These are phyloP conservation scores for Platichthys stellatus DNA, from an alignment of 2,113 vertebrate species.

Conservation along the genomic window DNA sequence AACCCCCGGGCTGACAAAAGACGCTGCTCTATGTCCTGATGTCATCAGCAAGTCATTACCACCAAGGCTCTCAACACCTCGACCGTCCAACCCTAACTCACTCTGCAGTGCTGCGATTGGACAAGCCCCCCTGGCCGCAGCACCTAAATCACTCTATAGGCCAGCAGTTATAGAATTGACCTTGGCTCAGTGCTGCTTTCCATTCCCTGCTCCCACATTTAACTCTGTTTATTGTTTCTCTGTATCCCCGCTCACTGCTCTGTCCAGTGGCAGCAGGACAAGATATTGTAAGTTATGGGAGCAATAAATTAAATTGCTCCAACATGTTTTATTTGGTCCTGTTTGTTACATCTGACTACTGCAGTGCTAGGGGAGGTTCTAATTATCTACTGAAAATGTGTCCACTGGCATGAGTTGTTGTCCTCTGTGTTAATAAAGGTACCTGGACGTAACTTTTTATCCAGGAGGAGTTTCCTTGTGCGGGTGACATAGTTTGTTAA, in stretches of 20 bases:
- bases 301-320: slow-evolving; percentile 36
- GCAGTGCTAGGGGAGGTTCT: not conserved
- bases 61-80: slow-evolving; percentile 75
- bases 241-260: slow-evolving; percentile 14
- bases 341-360: slow-evolving; percentile 2
- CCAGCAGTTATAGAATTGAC: slow-evolving; percentile 75
- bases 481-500: slow-evolving; percentile 42
- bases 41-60: slow-evolving; percentile 80
- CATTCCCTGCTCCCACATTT: slow-evolving; percentile 58
- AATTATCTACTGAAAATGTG: slow-evolving; percentile 14
- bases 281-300: slow-evolving; percentile 27
- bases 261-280: slow-evolving; percentile 22
- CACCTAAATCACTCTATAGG: slow-evolving; percentile 67
- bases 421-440: not conserved
- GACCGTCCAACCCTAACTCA: slow-evolving; percentile 44
- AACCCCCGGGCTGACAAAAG: slow-evolving; percentile 62
- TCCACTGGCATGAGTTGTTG: not conserved
- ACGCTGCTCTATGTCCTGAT: slow-evolving; percentile 76
- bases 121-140: slow-evolving; percentile 36
- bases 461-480: slow-evolving; percentile 39
- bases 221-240: slow-evolving; percentile 66
- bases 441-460: slow-evolving; percentile 19
- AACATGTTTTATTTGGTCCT: slow-evolving; percentile 22
- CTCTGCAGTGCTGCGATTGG: slow-evolving; percentile 40
- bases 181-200: slow-evolving; percentile 69